These are phyloP conservation scores for Trachemys scripta DNA, from an alignment of 2,113 vertebrate genomes.

Conservation along the genomic window DNA sequence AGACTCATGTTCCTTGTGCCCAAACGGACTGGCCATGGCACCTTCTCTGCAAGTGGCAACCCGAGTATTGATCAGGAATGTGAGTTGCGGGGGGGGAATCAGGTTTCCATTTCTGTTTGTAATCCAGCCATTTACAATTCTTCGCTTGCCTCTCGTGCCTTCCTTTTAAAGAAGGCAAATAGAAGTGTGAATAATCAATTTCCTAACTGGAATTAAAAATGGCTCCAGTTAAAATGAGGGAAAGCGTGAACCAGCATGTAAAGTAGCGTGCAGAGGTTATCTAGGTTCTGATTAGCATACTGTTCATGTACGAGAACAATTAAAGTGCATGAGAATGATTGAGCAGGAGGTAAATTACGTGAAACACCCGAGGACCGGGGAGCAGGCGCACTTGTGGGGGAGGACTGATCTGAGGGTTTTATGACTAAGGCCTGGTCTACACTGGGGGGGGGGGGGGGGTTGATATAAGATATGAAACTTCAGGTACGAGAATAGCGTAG, in stretches of 20 bases:
- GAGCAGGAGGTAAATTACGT: conserved; percentile 57
- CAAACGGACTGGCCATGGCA: not conserved
- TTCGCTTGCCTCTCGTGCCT: conserved; percentile 34
- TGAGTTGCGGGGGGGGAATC: not conserved
- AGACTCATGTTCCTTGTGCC: not conserved
- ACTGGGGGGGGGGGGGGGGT: no score
- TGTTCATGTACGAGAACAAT: conserved; percentile 57
- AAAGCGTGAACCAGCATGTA: conserved; percentile 59
- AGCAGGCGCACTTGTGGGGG: not conserved
- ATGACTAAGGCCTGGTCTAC: not conserved
- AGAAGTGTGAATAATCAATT: conserved; percentile 78
- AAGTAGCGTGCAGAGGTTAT: conserved; percentile 56
- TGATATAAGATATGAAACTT: no score
- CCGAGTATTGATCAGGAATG: conserved; percentile 51
- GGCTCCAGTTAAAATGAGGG: conserved; percentile 64
- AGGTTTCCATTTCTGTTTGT: conserved; percentile 27
- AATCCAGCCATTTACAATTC: conserved; percentile 64
- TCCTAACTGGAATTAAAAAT: conserved; percentile 71
- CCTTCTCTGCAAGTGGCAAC: conserved; percentile 21
- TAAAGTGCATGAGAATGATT: conserved; percentile 58
- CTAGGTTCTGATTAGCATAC: conserved; percentile 40
- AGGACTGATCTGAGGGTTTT: not conserved
- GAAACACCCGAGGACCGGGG: not conserved
- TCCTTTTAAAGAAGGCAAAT: conserved; percentile 68
- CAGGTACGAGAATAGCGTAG: no score